Conservation (phyloP, 2,797 vertebrate genomes). For the Syngnathus acus region DNA sequence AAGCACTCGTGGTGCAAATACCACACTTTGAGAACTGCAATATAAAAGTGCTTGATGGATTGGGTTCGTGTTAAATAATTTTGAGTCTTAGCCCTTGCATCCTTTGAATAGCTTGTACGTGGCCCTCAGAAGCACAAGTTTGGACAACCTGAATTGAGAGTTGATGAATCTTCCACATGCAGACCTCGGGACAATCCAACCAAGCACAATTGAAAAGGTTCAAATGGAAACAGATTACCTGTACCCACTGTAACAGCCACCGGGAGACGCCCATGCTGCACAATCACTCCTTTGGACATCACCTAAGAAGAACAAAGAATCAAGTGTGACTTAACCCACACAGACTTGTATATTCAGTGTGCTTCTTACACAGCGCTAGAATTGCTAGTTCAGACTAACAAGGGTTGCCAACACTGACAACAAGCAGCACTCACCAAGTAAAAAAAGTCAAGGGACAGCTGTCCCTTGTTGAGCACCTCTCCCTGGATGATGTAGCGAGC, state of each 20-base stretch:
- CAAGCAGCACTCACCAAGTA: conserved; percentile 64
- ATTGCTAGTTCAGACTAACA: background rate
- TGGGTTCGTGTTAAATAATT: too few relatives aligned
- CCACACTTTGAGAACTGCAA: too few relatives aligned
- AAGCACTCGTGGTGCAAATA: too few relatives aligned
- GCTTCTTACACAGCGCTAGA: background rate
- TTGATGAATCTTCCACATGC: background rate
- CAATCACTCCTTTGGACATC: conserved; percentile 74
- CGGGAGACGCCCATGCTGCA: conserved; percentile 46
- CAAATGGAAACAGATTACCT: conserved; percentile 52
- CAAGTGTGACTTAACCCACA: background rate
- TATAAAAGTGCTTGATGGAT: too few relatives aligned
- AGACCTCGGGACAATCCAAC: background rate
- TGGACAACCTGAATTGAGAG: too few relatives aligned
- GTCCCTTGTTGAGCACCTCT: conserved; percentile 49
- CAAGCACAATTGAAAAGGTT: too few relatives aligned
- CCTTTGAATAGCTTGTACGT: too few relatives aligned
- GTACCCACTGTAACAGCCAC: conserved; percentile 44
- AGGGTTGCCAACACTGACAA: background rate
- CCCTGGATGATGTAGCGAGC: conserved; percentile 70
- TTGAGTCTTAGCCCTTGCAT: too few relatives aligned
- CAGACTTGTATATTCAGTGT: background rate
- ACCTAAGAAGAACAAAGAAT: conserved; percentile 60
- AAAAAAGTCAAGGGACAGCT: conserved; percentile 62
- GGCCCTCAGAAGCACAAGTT: too few relatives aligned